Conservation (phyloP, 1,140 invertebrate species). For the Eupristina koningsbergeri region DNA sequence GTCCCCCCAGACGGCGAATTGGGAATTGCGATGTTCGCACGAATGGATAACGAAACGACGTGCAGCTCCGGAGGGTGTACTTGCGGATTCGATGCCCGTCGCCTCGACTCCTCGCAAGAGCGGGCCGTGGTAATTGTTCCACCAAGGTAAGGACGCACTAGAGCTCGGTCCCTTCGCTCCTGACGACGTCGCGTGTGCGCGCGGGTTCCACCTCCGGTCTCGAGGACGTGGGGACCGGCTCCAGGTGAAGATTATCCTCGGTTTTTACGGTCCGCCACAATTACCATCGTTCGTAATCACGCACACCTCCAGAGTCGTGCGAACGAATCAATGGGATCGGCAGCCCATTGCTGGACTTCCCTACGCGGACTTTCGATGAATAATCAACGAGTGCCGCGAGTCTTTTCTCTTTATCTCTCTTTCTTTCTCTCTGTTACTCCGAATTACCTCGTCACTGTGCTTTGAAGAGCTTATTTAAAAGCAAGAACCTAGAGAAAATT, state of each 20-base stretch:
- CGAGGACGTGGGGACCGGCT: neutral
- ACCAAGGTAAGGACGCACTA: slow-evolving; percentile 48
- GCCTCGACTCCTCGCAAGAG: slow-evolving; percentile 14
- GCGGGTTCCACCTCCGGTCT: too few relatives aligned
- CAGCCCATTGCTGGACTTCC: too few relatives aligned
- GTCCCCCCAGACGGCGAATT: too few relatives aligned
- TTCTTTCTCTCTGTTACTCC: too few relatives aligned
- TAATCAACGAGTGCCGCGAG: slow-evolving; percentile 30
- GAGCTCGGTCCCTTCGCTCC: neutral
- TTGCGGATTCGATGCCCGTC: slow-evolving; percentile 3
- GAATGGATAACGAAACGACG: slow-evolving; percentile 12
- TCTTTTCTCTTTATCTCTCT: too few relatives aligned
- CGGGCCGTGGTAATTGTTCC: slow-evolving; percentile 59
- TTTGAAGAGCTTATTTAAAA: neutral
- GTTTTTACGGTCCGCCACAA: slow-evolving; percentile 7
- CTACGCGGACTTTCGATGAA: slow-evolving; percentile 26
- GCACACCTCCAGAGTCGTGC: neutral
- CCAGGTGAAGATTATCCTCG: slow-evolving; percentile 47
- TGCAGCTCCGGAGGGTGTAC: neutral
- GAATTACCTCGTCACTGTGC: neutral
- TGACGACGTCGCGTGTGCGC: neutral
- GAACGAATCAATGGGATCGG: neutral
- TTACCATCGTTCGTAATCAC: neutral
- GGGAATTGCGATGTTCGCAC: neutral
- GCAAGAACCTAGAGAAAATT: neutral